phyloP scores from a whole-genome alignment of 2,797 vertebrate species.

The Xenentodon cancila region DNA sequence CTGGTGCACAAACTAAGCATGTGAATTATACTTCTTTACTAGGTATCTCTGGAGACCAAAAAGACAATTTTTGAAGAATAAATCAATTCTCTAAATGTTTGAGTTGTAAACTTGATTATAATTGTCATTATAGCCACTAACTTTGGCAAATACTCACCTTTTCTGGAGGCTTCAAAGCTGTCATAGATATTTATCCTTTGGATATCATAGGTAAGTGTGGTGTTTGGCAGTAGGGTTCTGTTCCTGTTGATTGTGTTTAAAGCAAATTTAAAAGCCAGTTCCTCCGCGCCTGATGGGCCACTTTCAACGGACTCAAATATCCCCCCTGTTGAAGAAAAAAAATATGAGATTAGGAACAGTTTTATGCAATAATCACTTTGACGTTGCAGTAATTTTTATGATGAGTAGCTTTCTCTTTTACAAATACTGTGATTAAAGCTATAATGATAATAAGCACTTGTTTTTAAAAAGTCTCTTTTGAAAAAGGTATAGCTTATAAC shows the following conservation, averaged over 20 bases:
- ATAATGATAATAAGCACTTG: too few species aligned
- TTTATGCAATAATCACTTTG: background rate
- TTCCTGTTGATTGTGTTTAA: conserved; percentile 99
- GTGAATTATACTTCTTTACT: too few species aligned
- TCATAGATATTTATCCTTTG: conserved; percentile 99
- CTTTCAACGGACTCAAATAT: conserved; percentile 99
- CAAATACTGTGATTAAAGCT: too few species aligned
- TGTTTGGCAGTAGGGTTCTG: conserved; percentile 98
- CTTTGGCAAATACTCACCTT: conserved; percentile 84
- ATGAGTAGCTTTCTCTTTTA: too few species aligned
- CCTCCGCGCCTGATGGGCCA: conserved; percentile 96
- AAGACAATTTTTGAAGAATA: too few species aligned
- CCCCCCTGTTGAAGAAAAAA: conserved; percentile 84
- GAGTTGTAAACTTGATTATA: conserved; percentile 52
- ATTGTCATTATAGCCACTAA: conserved; percentile 63
- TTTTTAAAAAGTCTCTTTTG: too few species aligned
- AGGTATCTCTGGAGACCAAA: too few species aligned
- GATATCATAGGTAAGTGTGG: conserved; percentile 97
- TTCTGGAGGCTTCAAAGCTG: conserved; percentile 98
- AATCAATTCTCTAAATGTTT: too few species aligned
- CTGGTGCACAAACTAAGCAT: too few species aligned
- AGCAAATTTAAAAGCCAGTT: conserved; percentile 99
- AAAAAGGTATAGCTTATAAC: too few species aligned
- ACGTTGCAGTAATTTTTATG: too few species aligned
- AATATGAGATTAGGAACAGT: background rate